A percentile compares a stretch with the other conserved stretches of the same genome.
Conservation (phyloP, 2,888 invertebrate genomes). For the Synanthedon tipuliformis region DNA sequence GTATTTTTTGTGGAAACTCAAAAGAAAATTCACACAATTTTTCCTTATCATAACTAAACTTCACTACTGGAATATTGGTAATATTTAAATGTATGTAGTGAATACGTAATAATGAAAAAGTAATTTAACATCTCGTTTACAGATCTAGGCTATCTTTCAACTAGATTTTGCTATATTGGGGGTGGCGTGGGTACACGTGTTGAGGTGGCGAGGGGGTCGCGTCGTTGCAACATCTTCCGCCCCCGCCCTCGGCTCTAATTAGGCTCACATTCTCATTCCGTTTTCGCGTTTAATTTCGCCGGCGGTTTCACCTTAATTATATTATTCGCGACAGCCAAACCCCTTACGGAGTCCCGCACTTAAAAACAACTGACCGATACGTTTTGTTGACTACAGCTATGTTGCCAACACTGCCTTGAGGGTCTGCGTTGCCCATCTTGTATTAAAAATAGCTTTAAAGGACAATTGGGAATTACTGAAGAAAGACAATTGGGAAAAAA, state of each 20-base stretch:
- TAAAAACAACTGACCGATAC: constrained; percentile 39
- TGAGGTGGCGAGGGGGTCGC: constrained; percentile 3
- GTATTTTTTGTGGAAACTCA: too few relatives aligned
- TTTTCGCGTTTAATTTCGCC: constrained; percentile 72
- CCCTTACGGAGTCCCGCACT: constrained; percentile 12
- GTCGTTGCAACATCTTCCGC: constrained; percentile 17
- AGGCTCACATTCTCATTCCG: constrained; percentile 72
- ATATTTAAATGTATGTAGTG: too few relatives aligned
- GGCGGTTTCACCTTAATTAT: constrained; percentile 71
- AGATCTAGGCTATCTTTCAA: too few relatives aligned
- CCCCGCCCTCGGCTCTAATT: constrained; percentile 63
- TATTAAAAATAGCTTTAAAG: too few relatives aligned
- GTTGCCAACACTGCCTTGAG: too few relatives aligned
- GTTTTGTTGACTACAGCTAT: constrained; percentile 4
- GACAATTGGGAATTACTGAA: too few relatives aligned
- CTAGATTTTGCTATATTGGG: too few relatives aligned
- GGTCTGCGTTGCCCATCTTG: too few relatives aligned
- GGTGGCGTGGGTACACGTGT: neutral
- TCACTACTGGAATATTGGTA: too few relatives aligned
- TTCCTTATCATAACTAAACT: too few relatives aligned
- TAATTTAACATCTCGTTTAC: neutral
- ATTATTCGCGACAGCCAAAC: constrained; percentile 50
- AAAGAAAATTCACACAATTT: too few relatives aligned
- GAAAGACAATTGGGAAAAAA: too few relatives aligned
- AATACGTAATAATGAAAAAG: neutral